Percentiles rank a stretch among this genome's conserved stretches.
phyloP scores from a whole-genome alignment of 2,888 invertebrate genomes.

The Pyrrhosoma nymphula region DNA sequence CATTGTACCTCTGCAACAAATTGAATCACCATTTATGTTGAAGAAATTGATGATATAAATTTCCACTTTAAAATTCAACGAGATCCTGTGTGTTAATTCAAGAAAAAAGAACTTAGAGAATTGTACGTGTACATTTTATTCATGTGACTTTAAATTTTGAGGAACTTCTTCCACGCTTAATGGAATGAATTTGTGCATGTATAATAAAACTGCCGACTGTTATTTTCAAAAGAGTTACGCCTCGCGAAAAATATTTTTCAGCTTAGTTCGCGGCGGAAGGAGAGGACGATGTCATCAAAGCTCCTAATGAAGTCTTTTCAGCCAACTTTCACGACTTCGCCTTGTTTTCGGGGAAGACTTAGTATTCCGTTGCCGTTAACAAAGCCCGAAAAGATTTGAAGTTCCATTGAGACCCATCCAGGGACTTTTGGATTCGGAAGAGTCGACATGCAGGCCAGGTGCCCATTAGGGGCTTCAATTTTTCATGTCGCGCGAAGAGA shows the following conservation, averaged over 20 bases:
- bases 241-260: not conserved
- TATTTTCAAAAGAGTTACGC: not conserved
- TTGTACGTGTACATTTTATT: too few species aligned
- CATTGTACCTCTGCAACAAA: too few species aligned
- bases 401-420: not conserved
- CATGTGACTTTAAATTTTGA: too few species aligned
- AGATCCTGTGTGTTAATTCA: too few species aligned
- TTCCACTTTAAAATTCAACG: too few species aligned
- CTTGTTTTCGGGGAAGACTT: not conserved
- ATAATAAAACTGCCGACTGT: not conserved
- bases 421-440: not conserved
- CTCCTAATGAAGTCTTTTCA: not conserved
- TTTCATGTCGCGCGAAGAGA: not conserved
- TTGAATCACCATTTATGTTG: too few species aligned
- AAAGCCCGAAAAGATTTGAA: constrained; percentile 32
- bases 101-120: too few species aligned
- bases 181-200: not conserved
- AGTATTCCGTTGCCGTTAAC: not conserved
- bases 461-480: not conserved
- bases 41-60: too few species aligned
- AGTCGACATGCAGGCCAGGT: not conserved
- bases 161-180: not conserved
- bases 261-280: not conserved
- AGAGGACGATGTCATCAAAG: not conserved
- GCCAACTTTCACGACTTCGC: not conserved